Conservation (phyloP, 2,888 invertebrate species). For the Campoplex capitator region DNA sequence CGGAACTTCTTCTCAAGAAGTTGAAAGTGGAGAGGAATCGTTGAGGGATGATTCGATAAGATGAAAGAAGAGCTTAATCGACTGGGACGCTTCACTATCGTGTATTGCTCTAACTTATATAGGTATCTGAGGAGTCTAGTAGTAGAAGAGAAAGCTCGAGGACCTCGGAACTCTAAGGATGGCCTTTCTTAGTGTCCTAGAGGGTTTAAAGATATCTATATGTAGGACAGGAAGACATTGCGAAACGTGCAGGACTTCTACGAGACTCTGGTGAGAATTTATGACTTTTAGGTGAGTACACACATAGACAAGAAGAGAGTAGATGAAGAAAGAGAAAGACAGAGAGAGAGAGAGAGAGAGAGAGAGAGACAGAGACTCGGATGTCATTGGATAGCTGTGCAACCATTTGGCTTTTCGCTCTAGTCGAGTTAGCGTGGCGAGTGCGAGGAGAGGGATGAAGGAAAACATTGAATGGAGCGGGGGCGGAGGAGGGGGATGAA, state of each 20-base stretch:
- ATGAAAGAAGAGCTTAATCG: conserved; percentile 62
- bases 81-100: conserved; percentile 38
- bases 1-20: conserved; percentile 6
- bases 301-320: not conserved
- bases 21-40: conserved; percentile 24
- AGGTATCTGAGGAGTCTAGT: conserved; percentile 7
- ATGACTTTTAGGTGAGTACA: conserved; percentile 54
- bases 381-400: conserved; percentile 26
- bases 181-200: conserved; percentile 12
- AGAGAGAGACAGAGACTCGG: conserved; percentile 1
- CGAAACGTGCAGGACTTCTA: conserved; percentile 51
- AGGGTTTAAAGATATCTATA: conserved; percentile 22
- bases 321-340: conserved; percentile 6
- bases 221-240: conserved; percentile 23
- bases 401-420: conserved; percentile 52
- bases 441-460: conserved; percentile 37
- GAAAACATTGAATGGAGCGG: conserved; percentile 34
- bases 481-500: not conserved
- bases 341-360: not conserved
- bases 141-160: conserved; percentile 50
- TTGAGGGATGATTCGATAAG: conserved; percentile 31
- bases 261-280: conserved; percentile 55
- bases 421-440: conserved; percentile 47
- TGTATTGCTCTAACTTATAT: conserved; percentile 39
- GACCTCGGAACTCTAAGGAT: conserved; percentile 50